A percentile compares a stretch with the other conserved stretches of the same genome.
These are phyloP conservation scores for Oxycera nigricornis DNA, from an alignment of 2,888 invertebrate genomes.

Conservation along the genomic window DNA sequence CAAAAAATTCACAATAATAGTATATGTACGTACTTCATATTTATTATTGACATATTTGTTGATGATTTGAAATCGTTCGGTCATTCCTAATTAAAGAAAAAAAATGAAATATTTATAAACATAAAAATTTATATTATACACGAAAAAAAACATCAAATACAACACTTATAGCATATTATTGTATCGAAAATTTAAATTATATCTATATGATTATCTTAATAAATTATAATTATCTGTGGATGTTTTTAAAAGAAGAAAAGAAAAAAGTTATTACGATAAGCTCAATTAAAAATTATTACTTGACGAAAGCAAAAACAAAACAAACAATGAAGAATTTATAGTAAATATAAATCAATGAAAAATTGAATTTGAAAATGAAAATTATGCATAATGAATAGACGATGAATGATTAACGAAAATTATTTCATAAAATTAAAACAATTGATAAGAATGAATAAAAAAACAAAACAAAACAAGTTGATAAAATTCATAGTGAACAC, in stretches of 20 bases:
- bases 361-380: background rate
- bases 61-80: conserved; percentile 37
- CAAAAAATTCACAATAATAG: background rate
- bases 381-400: background rate
- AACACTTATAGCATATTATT: conserved; percentile 5
- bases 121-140: conserved; percentile 19
- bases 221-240: conserved; percentile 40
- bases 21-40: background rate
- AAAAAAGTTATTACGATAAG: conserved; percentile 14
- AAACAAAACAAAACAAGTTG: background rate
- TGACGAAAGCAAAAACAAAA: background rate
- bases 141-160: background rate
- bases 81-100: conserved; percentile 35
- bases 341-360: conserved; percentile 1
- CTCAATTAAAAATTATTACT: conserved; percentile 41
- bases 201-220: conserved; percentile 3
- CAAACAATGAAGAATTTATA: background rate
- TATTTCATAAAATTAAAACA: background rate
- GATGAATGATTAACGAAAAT: background rate
- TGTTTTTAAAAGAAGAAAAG: conserved; percentile 41
- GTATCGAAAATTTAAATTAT: too few species aligned
- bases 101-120: too few species aligned
- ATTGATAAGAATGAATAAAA: background rate
- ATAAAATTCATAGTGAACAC: conserved; percentile 14
- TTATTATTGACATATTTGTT: too few species aligned